Conservation (phyloP, 1,140 invertebrate species). For the Phthorimaea operculella region DNA sequence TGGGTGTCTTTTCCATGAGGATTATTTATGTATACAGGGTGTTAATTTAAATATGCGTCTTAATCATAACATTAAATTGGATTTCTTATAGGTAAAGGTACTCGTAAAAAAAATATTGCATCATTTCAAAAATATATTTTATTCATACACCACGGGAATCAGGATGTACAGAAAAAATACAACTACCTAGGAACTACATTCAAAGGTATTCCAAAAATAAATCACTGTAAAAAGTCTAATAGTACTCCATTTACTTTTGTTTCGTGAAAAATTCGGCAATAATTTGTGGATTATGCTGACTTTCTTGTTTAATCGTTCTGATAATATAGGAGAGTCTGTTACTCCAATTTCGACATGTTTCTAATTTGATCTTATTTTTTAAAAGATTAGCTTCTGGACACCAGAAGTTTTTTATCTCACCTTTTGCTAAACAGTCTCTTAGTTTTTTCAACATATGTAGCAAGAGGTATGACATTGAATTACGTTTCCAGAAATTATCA, state of each 20-base stretch:
- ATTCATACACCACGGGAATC: no score
- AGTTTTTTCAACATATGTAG: conserved; percentile 34
- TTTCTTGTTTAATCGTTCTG: conserved; percentile 24
- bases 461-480: conserved; percentile 26
- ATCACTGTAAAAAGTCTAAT: no score
- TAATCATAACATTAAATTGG: no score
- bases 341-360: conserved; percentile 31
- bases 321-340: conserved; percentile 28
- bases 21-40: no score
- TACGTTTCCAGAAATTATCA: conserved; percentile 26
- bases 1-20: no score
- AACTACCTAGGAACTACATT: no score
- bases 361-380: conserved; percentile 25
- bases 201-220: no score
- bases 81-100: no score
- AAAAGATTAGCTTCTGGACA: conserved; percentile 32
- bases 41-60: no score
- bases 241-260: conserved; percentile 5
- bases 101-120: no score
- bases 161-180: no score
- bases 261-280: conserved; percentile 28
- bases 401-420: conserved; percentile 35
- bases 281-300: conserved; percentile 17
- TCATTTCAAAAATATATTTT: no score
- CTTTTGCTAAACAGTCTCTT: conserved; percentile 19